Conservation (phyloP, 2,888 invertebrate species). For the Callimorpha dominula region DNA sequence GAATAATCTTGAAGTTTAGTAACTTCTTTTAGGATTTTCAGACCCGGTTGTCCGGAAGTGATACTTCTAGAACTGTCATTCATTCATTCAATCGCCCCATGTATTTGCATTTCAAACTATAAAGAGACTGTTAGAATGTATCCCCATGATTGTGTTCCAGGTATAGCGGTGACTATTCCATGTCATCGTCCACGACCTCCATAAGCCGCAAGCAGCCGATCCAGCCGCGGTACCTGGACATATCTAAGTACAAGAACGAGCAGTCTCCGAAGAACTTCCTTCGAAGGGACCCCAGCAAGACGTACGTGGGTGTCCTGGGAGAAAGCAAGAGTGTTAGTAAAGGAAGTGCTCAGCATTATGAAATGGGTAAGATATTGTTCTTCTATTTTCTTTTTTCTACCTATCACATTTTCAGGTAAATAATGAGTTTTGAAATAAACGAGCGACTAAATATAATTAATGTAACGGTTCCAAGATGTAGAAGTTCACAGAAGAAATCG, state of each 20-base stretch:
- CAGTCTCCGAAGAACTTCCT: slow-evolving; percentile 81
- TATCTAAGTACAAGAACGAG: slow-evolving; percentile 87
- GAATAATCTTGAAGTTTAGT: too few species aligned
- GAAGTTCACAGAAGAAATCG: too few species aligned
- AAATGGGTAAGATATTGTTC: slow-evolving; percentile 73
- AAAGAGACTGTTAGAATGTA: background rate
- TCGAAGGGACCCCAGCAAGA: slow-evolving; percentile 86
- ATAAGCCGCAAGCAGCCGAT: slow-evolving; percentile 67
- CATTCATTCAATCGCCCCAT: too few species aligned
- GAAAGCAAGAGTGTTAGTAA: slow-evolving; percentile 62
- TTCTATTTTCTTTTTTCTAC: background rate
- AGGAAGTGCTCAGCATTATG: slow-evolving; percentile 77
- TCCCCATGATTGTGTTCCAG: slow-evolving; percentile 49
- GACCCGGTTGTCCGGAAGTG: too few species aligned
- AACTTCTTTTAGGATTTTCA: too few species aligned
- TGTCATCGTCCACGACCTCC: slow-evolving; percentile 83
- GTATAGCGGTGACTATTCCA: slow-evolving; percentile 83
- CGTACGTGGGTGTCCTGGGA: slow-evolving; percentile 74
- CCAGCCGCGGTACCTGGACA: slow-evolving; percentile 87
- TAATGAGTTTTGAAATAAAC: too few species aligned
- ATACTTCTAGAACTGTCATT: too few species aligned
- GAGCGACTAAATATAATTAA: too few species aligned
- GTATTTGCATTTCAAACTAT: background rate
- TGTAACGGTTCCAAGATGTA: too few species aligned
- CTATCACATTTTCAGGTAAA: background rate